These are phyloP conservation scores for Rhagologus leucostigma DNA, from an alignment of 2,113 vertebrate genomes.

Conservation along the genomic window DNA sequence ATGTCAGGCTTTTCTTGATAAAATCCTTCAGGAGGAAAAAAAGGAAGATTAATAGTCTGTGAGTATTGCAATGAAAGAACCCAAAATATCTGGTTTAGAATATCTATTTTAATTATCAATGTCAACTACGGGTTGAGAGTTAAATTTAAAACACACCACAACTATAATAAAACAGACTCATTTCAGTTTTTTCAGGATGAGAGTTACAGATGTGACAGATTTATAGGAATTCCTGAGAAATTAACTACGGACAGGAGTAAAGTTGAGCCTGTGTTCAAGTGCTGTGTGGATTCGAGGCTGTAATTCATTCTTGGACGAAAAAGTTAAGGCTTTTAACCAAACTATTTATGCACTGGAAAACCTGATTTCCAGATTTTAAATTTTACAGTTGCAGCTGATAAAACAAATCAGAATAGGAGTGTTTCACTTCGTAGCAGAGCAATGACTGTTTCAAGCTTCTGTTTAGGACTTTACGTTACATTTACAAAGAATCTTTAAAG, in stretches of 20 bases:
- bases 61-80: background rate
- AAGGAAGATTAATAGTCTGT: background rate
- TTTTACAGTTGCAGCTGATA: background rate
- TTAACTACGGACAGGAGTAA: background rate
- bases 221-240: background rate
- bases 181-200: background rate
- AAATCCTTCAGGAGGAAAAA: background rate
- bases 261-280: background rate
- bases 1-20: background rate
- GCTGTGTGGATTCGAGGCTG: background rate
- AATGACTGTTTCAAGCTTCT: background rate
- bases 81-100: background rate
- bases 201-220: background rate
- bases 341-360: background rate
- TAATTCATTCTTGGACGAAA: background rate
- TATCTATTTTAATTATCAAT: background rate
- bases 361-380: background rate
- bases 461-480: background rate
- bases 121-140: background rate
- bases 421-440: background rate
- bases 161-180: background rate
- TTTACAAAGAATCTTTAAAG: background rate
- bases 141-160: background rate
- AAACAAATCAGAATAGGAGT: background rate
- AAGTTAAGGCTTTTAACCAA: background rate